Percentiles rank a stretch among this genome's conserved stretches.
Evolutionary conservation across 2,888 invertebrate species (phyloP).

Genomic region (Oscheius sp.): DNA sequence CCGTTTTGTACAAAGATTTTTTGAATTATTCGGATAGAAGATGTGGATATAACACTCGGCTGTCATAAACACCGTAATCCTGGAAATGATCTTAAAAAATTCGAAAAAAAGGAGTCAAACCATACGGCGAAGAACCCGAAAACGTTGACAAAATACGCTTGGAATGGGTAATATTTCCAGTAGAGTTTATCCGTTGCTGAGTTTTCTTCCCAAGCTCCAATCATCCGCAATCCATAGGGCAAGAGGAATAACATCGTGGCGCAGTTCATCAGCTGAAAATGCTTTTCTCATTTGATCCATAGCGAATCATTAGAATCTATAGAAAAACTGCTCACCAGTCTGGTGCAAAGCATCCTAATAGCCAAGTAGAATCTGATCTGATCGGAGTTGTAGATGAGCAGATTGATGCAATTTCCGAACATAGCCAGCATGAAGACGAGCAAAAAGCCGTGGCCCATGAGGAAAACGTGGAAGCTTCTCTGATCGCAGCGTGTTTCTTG

Average conservation of each 20-base stretch:
- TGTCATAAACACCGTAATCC: constrained; percentile 65
- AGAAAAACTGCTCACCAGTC: constrained; percentile 46
- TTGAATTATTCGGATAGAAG: constrained; percentile 62
- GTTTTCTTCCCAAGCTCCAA: constrained; percentile 54
- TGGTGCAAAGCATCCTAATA: constrained; percentile 66
- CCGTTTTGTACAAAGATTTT: constrained; percentile 58
- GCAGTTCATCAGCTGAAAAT: constrained; percentile 61
- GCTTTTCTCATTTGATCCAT: not conserved
- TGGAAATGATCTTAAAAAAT: constrained; percentile 4
- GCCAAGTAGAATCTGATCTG: constrained; percentile 67
- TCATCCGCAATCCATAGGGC: constrained; percentile 59
- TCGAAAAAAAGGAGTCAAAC: constrained; percentile 30
- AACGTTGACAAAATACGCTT: constrained; percentile 60
- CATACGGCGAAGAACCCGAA: constrained; percentile 68
- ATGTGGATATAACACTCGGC: constrained; percentile 66
- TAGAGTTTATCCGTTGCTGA: constrained; percentile 47
- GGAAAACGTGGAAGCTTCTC: constrained; percentile 47
- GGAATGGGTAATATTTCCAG: constrained; percentile 59
- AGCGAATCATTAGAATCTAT: not conserved
- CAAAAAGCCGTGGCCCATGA: constrained; percentile 64
- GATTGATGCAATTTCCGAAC: constrained; percentile 63
- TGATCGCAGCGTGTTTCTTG: constrained; percentile 54
- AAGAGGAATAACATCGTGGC: constrained; percentile 61
- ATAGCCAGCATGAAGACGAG: constrained; percentile 61
- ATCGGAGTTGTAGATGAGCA: constrained; percentile 66